phyloP scores from a whole-genome alignment of 2,888 invertebrate genomes.

The Holacanthella duospinosa region DNA sequence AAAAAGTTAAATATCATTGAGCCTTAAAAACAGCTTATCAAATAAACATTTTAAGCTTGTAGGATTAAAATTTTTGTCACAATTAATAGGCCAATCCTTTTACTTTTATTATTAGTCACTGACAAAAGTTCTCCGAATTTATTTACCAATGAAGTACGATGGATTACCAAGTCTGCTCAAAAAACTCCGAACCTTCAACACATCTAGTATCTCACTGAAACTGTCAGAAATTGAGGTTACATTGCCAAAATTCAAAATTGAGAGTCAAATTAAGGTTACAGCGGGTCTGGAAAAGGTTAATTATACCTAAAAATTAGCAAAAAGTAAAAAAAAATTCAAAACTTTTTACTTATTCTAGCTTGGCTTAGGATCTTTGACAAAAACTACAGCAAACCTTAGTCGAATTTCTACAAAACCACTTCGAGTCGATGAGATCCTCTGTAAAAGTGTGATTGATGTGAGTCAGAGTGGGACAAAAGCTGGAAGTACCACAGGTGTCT shows the following conservation, averaged over 20 bases:
- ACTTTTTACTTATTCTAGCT: not conserved
- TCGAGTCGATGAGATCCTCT: constrained; percentile 6
- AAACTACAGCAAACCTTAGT: not conserved
- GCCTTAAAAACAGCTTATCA: no score
- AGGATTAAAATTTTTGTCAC: not conserved
- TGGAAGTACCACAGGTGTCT: constrained; percentile 3
- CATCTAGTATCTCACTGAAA: not conserved
- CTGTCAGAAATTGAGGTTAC: not conserved
- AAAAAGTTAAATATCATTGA: no score
- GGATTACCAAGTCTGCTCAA: constrained; percentile 1
- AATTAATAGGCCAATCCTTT: not conserved
- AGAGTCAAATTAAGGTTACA: not conserved
- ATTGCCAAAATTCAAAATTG: constrained; percentile 8
- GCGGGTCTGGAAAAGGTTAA: not conserved
- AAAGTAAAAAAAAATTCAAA: not conserved
- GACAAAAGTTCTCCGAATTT: constrained; percentile 3
- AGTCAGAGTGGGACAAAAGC: constrained; percentile 2
- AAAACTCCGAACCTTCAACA: not conserved
- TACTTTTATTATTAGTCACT: not conserved
- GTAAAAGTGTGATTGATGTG: constrained; percentile 5
- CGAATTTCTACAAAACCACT: not conserved
- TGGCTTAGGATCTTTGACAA: not conserved
- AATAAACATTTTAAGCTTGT: no score
- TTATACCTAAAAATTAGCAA: not conserved
- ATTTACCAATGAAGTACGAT: not conserved